Conservation (phyloP, 30 jellyfish, hydroid and myxozoan genomes). For the Chironex yamaguchii region DNA sequence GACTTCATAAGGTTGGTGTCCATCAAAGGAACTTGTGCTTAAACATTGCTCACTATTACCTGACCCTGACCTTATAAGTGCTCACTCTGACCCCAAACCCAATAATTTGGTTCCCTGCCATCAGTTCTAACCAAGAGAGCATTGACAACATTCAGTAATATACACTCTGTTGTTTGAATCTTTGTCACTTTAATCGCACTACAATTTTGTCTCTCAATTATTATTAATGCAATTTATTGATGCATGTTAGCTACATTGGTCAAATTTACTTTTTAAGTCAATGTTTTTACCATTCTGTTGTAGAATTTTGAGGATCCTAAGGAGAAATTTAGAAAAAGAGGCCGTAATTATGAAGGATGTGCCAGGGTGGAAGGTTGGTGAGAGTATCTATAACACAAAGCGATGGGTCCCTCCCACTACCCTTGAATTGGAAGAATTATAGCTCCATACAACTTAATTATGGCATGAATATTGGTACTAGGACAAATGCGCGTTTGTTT, state of each 20-base stretch:
- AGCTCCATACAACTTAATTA: too few species aligned
- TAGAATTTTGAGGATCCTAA: constrained; percentile 69
- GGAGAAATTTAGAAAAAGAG: constrained; percentile 88
- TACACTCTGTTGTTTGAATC: too few species aligned
- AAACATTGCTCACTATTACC: too few species aligned
- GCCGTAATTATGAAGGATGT: constrained; percentile 96
- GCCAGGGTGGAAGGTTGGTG: constrained; percentile 95
- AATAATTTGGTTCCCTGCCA: too few species aligned
- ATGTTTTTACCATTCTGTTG: neutral
- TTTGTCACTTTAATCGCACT: neutral
- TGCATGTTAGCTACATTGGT: neutral
- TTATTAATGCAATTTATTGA: neutral
- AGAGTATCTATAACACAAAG: constrained; percentile 86
- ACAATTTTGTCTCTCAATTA: neutral
- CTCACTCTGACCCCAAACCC: too few species aligned
- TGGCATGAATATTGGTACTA: too few species aligned
- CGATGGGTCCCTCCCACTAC: constrained; percentile 96
- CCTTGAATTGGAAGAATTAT: constrained; percentile 64
- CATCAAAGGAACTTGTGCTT: too few species aligned
- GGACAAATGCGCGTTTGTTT: too few species aligned
- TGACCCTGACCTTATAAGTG: too few species aligned
- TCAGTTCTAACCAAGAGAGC: too few species aligned
- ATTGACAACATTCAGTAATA: too few species aligned
- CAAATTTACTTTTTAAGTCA: neutral
- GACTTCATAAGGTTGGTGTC: too few species aligned